phyloP scores from a whole-genome alignment of 2,797 vertebrate genomes.

The Sebastes melanostomus region DNA sequence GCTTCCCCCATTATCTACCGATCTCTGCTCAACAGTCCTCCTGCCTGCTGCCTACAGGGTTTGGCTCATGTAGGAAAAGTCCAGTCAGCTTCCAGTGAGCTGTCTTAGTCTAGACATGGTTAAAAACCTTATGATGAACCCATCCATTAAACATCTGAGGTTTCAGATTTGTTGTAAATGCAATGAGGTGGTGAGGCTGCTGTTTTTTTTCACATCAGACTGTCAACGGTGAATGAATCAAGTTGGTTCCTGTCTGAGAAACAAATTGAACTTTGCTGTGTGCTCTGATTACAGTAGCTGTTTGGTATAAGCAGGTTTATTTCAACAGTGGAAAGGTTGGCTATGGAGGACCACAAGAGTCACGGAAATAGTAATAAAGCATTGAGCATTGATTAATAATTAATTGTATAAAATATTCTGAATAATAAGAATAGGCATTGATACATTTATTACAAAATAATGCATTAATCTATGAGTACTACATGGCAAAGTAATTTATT shows the following conservation, averaged over 20 bases:
- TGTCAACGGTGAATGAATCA: slow-evolving; percentile 18
- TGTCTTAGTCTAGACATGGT: background rate
- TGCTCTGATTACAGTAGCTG: background rate
- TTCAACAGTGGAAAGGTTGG: background rate
- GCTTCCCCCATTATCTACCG: slow-evolving; percentile 17
- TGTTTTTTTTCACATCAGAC: slow-evolving; percentile 27
- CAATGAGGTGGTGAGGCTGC: background rate
- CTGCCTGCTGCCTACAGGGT: background rate
- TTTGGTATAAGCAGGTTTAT: background rate
- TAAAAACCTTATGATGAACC: background rate
- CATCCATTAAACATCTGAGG: background rate
- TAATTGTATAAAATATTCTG: too few relatives aligned
- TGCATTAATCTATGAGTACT: too few relatives aligned
- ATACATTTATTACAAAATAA: too few relatives aligned
- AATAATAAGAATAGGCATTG: too few relatives aligned
- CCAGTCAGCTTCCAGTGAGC: slow-evolving; percentile 10
- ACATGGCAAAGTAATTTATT: too few relatives aligned
- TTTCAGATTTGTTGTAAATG: slow-evolving; percentile 6
- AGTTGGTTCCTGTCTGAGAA: slow-evolving; percentile 10
- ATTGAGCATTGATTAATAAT: too few relatives aligned
- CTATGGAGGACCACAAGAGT: too few relatives aligned
- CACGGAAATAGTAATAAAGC: too few relatives aligned
- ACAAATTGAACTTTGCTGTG: slow-evolving; percentile 18
- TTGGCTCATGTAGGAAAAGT: background rate
- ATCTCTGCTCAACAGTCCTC: slow-evolving; percentile 25